Percentiles rank a stretch among this genome's conserved stretches.
Evolutionary conservation across 2,888 invertebrate genomes (phyloP).

Genomic region (Drosophila trichaetosa): DNA sequence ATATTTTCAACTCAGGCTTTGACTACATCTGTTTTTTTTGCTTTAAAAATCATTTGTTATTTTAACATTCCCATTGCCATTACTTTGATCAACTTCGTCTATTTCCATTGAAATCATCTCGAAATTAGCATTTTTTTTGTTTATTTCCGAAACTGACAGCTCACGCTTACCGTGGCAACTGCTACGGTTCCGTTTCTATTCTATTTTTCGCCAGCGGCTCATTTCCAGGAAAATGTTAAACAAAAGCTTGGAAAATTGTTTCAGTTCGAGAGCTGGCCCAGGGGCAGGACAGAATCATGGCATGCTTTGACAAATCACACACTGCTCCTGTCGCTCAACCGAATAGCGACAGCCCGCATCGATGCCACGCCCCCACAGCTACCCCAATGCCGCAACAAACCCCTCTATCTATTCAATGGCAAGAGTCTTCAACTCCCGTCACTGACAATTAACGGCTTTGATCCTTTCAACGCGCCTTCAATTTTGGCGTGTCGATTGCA

Average conservation of each 20-base stretch:
- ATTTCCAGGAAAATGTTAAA: conserved; percentile 25
- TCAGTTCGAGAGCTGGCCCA: conserved; percentile 36
- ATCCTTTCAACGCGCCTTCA: conserved; percentile 77
- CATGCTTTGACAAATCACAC: conserved; percentile 75
- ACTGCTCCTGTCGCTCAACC: conserved; percentile 36
- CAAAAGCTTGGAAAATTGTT: conserved; percentile 28
- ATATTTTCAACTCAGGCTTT: background rate
- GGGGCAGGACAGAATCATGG: conserved; percentile 45
- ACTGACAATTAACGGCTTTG: conserved; percentile 77
- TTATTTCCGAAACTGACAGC: conserved; percentile 11
- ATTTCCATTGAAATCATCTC: background rate
- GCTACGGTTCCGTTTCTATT: conserved; percentile 33
- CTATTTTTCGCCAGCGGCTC: conserved; percentile 36
- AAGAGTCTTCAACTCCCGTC: conserved; percentile 46
- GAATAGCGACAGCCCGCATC: conserved; percentile 19
- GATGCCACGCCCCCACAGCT: conserved; percentile 5
- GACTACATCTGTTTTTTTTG: background rate
- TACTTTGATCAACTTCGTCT: background rate
- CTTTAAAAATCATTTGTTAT: background rate
- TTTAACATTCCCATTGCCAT: background rate
- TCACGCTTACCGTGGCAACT: conserved; percentile 19
- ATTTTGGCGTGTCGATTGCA: conserved; percentile 76
- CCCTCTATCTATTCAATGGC: conserved; percentile 6
- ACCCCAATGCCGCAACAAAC: conserved; percentile 2
- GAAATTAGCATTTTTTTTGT: background rate